Conservation (phyloP, 2,113 vertebrate species). For the Polypterus senegalus region DNA sequence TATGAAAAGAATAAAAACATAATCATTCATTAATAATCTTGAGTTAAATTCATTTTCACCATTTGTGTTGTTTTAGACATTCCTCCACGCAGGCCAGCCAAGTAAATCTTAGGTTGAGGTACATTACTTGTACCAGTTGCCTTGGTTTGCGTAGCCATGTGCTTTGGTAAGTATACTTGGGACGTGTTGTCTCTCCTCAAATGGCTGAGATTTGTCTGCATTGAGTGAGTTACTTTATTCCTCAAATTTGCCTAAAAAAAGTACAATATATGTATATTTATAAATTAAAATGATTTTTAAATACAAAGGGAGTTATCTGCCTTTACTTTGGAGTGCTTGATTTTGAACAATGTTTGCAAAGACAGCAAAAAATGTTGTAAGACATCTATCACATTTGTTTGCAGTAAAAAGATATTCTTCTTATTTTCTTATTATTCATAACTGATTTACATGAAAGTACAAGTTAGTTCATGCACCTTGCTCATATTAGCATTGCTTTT, state of each 20-base stretch:
- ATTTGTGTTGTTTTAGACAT: constrained; percentile 23
- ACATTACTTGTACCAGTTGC: constrained; percentile 44
- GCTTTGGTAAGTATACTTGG: constrained; percentile 62
- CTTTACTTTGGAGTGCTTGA: too few species aligned
- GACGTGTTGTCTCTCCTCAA: constrained; percentile 67
- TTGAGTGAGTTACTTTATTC: constrained; percentile 56
- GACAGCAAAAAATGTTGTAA: too few species aligned
- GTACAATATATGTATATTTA: constrained; percentile 9
- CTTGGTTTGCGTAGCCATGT: constrained; percentile 50
- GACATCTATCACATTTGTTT: too few species aligned
- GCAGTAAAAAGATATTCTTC: too few species aligned
- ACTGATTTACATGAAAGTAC: too few species aligned
- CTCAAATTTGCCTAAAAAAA: constrained; percentile 65
- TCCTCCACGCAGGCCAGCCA: constrained; percentile 65
- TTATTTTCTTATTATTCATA: too few species aligned
- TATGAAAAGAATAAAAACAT: neutral
- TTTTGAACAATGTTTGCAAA: too few species aligned
- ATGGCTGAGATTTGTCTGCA: constrained; percentile 76
- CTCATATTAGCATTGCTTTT: too few species aligned
- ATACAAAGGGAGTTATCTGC: neutral
- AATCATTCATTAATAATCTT: constrained; percentile 54
- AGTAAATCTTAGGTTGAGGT: constrained; percentile 60
- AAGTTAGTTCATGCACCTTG: too few species aligned
- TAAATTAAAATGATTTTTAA: neutral
- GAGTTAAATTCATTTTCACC: constrained; percentile 63